Evolutionary conservation across 2,113 vertebrate genomes (phyloP).

Genomic region (Garra rufa): DNA sequence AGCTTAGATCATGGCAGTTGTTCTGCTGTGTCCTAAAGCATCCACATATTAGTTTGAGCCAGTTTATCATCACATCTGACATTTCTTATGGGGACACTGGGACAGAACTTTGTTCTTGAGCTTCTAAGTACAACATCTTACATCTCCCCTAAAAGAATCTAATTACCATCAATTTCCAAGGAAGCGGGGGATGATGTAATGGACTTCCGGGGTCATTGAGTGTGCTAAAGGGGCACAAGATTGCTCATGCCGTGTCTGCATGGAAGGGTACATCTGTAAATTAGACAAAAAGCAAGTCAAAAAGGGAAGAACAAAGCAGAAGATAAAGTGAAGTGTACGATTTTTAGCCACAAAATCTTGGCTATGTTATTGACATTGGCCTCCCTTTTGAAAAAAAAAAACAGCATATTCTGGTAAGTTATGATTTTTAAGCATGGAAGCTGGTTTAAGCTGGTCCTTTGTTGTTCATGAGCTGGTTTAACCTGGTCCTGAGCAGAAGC

Average conservation of each 20-base stretch:
- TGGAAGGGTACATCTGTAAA: constrained; percentile 50
- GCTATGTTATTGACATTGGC: no score
- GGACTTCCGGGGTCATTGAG: constrained; percentile 57
- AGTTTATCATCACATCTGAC: constrained; percentile 73
- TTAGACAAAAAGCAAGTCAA: not conserved
- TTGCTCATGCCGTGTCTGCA: not conserved
- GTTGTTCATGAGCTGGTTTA: no score
- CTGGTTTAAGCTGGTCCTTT: no score
- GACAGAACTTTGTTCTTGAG: constrained; percentile 64
- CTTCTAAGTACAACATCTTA: constrained; percentile 56
- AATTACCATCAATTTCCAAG: constrained; percentile 68
- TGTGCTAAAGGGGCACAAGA: constrained; percentile 40
- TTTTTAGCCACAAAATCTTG: not conserved
- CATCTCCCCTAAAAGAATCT: constrained; percentile 49
- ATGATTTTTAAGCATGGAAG: no score
- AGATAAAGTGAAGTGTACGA: not conserved
- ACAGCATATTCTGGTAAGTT: no score
- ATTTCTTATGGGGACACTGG: constrained; percentile 61
- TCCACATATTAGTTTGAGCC: constrained; percentile 61
- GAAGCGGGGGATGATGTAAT: constrained; percentile 43
- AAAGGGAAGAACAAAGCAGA: not conserved
- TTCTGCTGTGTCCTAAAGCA: constrained; percentile 18
- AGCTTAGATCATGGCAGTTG: not conserved
- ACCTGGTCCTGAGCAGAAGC: no score
- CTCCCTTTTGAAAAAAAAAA: no score